Evolutionary conservation across 1,140 invertebrate genomes (phyloP).

Genomic region (Neotoxoptera formosana): DNA sequence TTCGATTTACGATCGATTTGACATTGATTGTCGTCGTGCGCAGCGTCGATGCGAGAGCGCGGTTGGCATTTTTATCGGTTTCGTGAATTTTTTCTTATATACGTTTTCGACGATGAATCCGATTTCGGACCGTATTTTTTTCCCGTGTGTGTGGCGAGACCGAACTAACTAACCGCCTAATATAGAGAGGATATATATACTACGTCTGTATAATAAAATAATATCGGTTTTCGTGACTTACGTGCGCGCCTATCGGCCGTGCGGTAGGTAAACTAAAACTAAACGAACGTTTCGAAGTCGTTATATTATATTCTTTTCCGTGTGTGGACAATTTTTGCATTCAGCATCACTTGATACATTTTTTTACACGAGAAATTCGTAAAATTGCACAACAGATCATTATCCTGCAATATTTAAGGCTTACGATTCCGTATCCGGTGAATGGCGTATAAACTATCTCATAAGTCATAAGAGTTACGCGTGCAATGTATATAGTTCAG

Average conservation of each 20-base stretch:
- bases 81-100: constrained; percentile 2
- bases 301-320: neutral
- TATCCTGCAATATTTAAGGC: neutral
- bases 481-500: too few relatives aligned
- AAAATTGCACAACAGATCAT: neutral
- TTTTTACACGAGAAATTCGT: neutral
- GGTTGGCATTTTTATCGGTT: neutral
- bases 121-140: neutral
- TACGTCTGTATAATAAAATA: neutral
- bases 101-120: neutral
- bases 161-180: neutral
- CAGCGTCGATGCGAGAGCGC: neutral
- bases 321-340: neutral
- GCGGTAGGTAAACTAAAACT: neutral
- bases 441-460: neutral
- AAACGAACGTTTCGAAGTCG: neutral
- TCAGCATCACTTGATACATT: neutral
- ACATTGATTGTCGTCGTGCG: neutral
- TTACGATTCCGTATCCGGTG: neutral
- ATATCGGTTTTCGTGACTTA: constrained; percentile 19
- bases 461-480: too few relatives aligned
- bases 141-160: neutral
- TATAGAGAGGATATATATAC: neutral
- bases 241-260: neutral
- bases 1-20: constrained; percentile 9